Evolutionary conservation across 2,797 vertebrate genomes (phyloP), one percentile per base, ranked within the genome.

Genomic region (Sylvilagus floridanus): DNA sequence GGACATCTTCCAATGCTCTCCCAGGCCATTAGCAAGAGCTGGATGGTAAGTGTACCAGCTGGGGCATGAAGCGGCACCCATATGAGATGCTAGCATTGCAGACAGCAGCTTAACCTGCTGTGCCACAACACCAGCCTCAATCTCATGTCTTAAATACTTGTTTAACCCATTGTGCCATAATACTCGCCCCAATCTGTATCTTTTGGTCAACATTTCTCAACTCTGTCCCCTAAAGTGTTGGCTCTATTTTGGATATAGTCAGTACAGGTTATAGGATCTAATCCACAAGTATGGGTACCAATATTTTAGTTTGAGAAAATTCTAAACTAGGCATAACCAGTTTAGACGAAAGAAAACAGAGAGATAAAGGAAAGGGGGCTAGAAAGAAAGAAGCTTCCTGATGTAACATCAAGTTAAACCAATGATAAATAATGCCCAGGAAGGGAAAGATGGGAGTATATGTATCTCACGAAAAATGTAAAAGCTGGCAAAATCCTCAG

Each of bases 261-360:
- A 19, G 6, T 0, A 78, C 24, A 60, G 37, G 28, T 63, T 73
- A 35, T 8, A 71, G 81, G 52, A 88, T 69, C 47, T 91, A 84
- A 91, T 28, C n/a, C 32, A 62, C 7, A 71, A 30, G 26, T 22
- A 13, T 26, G 5, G 30, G 42, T 63, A 86, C 50, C 37, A 28
- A 57, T 84, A 84, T 24, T 66, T 37, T 60, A 52, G 69, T 32
- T 13, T 79, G 52, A 42, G 52, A 88, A 92, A 94, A 75, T 77
- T 76, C 73, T 91, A 93, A 88, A 79, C 14, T 14, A 50, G 32
- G 22, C 57, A 71, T 35, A 50, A 78, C 35, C 28, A 88, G n/a
- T 78, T 66, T 21, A 13, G 19, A 54, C 30, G 11, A 90, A 75
- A 35, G 12, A 83, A 72, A 10, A 37, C 35, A 81, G 47, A 42